phyloP scores from a whole-genome alignment of 92 coral and sea anemone species.

The Epizoanthus stellaris region DNA sequence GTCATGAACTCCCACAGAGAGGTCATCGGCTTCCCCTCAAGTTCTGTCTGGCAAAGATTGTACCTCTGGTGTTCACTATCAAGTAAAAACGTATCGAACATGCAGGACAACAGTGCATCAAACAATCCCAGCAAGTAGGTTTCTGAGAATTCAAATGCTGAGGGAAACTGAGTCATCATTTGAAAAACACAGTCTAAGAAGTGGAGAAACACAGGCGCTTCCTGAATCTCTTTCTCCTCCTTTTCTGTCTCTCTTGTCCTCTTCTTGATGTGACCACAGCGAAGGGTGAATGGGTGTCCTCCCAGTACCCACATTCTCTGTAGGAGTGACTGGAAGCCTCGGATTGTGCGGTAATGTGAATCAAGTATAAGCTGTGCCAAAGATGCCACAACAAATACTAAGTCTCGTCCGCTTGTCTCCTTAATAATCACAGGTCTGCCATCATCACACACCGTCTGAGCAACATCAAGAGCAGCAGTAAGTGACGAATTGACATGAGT shows the following conservation, averaged over 20 bases:
- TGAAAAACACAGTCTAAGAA: constrained; percentile 98
- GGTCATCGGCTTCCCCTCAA: constrained; percentile 65
- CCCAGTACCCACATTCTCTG: constrained; percentile 99
- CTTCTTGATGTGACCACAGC: constrained; percentile 80
- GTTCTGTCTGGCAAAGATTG: constrained; percentile 65
- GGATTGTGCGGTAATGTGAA: constrained; percentile 87
- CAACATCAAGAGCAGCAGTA: constrained; percentile 83
- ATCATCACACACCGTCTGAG: constrained; percentile 75
- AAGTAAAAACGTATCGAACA: constrained; percentile 93
- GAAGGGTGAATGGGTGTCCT: constrained; percentile 92
- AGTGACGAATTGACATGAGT: constrained; percentile 74
- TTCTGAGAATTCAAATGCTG: constrained; percentile 96
- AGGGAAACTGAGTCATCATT: constrained; percentile 91
- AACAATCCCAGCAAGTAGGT: constrained; percentile 86
- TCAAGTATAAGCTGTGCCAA: constrained; percentile 93
- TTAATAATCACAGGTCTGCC: constrained; percentile 89
- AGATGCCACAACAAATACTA: constrained; percentile 85
- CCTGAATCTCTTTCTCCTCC: constrained; percentile 80
- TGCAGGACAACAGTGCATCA: constrained; percentile 91
- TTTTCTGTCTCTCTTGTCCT: constrained; percentile 59
- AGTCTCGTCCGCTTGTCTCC: constrained; percentile 88
- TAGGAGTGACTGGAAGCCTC: constrained; percentile 92
- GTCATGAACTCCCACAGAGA: constrained; percentile 93
- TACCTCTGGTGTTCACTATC: constrained; percentile 89
- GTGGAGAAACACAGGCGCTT: constrained; percentile 94